Conservation (phyloP, 2,888 invertebrate genomes). For the Pyrrhia umbra region DNA sequence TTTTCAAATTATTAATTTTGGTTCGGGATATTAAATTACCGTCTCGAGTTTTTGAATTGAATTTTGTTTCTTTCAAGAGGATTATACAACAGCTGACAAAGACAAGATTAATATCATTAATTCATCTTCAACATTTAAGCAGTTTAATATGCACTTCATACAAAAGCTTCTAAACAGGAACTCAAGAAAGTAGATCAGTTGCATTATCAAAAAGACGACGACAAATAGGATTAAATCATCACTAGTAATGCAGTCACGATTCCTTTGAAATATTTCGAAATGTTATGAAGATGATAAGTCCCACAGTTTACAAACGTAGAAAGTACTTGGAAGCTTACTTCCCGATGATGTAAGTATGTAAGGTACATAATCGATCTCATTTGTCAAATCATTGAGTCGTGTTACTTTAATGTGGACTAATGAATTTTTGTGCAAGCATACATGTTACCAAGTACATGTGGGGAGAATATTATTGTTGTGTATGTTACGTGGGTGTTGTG, state of each 20-base stretch:
- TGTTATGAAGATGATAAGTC: slow-evolving; percentile 60
- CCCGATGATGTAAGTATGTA: slow-evolving; percentile 68
- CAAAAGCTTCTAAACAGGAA: slow-evolving; percentile 14
- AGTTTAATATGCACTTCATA: background rate
- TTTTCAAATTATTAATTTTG: slow-evolving; percentile 14
- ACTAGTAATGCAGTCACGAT: slow-evolving; percentile 57
- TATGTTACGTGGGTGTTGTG: slow-evolving; percentile 40
- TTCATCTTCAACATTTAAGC: background rate
- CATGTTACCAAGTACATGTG: slow-evolving; percentile 31
- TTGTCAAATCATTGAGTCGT: slow-evolving; percentile 70
- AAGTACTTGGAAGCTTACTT: slow-evolving; percentile 63
- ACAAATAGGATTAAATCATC: slow-evolving; percentile 46
- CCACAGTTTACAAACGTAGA: slow-evolving; percentile 56
- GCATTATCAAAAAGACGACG: slow-evolving; percentile 34
- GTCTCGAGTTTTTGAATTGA: background rate
- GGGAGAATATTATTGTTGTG: slow-evolving; percentile 37
- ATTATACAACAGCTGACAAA: background rate
- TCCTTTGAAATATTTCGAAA: slow-evolving; percentile 63
- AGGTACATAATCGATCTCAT: slow-evolving; percentile 70
- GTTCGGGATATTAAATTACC: background rate
- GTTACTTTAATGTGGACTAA: slow-evolving; percentile 57
- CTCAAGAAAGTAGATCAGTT: slow-evolving; percentile 40
- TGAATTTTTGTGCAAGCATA: slow-evolving; percentile 58
- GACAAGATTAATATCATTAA: background rate
- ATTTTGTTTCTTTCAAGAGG: too few relatives aligned